Base-by-base conservation (phyloP, 2,797 vertebrate genomes). In the Sebastiscus albofasciatus region DNA sequence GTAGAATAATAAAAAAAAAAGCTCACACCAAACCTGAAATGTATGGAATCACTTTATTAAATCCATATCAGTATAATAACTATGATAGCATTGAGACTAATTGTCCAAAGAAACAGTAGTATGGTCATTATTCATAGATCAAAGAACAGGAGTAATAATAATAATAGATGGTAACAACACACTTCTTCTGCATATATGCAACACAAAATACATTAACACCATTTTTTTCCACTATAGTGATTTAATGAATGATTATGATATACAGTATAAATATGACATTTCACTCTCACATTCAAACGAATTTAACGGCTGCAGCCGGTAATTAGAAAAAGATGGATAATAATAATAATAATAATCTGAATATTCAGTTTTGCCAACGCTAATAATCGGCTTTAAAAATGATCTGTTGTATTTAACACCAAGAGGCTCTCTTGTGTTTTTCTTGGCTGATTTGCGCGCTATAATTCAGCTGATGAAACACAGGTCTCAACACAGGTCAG, bases 51-150 rank as follows among this genome's bases (percentile, higher is more conserved):
- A 79, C 79, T 93, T 94, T 94, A 93, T 92, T 93, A 91, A 91
- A 91, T 83, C 70, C 68, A 80, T 75, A 77, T 84, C 79, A 88
- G 83, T 75, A 86, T 81, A 79, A 83, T 77, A 86, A 67, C 36
- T 79, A 79, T 75, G 65, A 90, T 67, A 83, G 76, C 76, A 86
- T 59, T 60, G 84, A 92, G 88, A 83, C 69, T 80, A 72, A 88
- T 81, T 75, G 81, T 92, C 86, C 75, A 87, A 78, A 88, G 73
- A 75, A 90, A 95, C 92, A 93, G 93, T 87, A 92, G 87, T 85
- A 84, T 89, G 91, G 90, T 94, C 88, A 80, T 46, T 46, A 46
- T 82, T 87, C 55, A 79, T 81, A 72, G 82, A 77, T 86, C 54
- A 75, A 54, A 80, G 56, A 77, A 84, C 84, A 78, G 78, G 73